Percentiles rank a stretch among this genome's conserved stretches.
Evolutionary conservation across 2,113 vertebrate genomes (phyloP).

Genomic region (Perca flavescens): DNA sequence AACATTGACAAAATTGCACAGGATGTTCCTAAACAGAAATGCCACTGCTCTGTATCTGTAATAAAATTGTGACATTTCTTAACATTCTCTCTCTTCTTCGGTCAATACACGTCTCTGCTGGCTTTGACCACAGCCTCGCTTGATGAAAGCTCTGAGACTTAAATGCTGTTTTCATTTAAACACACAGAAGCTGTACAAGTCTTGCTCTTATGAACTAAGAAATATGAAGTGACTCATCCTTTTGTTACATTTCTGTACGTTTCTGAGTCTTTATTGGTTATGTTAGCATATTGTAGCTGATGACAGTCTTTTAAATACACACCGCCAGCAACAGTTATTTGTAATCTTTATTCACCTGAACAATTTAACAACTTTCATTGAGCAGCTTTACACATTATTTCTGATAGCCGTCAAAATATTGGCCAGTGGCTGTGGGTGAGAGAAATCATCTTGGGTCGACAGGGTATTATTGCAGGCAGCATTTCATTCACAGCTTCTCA

Average conservation of each 20-base stretch:
- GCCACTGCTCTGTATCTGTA: conserved; percentile 8
- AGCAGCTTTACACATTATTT: conserved; percentile 2
- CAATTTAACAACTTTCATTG: neutral
- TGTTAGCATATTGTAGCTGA: conserved; percentile 28
- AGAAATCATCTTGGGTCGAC: conserved; percentile 28
- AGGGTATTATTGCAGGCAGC: conserved; percentile 23
- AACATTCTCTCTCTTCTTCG: conserved; percentile 52
- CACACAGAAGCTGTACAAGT: conserved; percentile 2
- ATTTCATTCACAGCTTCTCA: conserved; percentile 43
- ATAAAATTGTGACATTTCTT: conserved; percentile 44
- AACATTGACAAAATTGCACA: conserved; percentile 2
- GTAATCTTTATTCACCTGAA: conserved; percentile 16
- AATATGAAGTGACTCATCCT: neutral
- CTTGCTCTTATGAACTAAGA: conserved; percentile 31
- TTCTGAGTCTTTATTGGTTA: too few species aligned
- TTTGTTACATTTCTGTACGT: conserved; percentile 3
- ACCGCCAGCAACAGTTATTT: neutral
- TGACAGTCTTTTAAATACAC: conserved; percentile 4
- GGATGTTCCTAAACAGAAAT: conserved; percentile 24
- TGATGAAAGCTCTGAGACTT: conserved; percentile 26
- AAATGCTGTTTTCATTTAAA: conserved; percentile 44
- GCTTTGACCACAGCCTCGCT: conserved; percentile 45
- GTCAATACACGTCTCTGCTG: conserved; percentile 6
- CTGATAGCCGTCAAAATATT: neutral
- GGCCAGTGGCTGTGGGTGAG: conserved; percentile 24